Conservation (phyloP, 1,140 invertebrate genomes). For the Psilanteris sp. region DNA sequence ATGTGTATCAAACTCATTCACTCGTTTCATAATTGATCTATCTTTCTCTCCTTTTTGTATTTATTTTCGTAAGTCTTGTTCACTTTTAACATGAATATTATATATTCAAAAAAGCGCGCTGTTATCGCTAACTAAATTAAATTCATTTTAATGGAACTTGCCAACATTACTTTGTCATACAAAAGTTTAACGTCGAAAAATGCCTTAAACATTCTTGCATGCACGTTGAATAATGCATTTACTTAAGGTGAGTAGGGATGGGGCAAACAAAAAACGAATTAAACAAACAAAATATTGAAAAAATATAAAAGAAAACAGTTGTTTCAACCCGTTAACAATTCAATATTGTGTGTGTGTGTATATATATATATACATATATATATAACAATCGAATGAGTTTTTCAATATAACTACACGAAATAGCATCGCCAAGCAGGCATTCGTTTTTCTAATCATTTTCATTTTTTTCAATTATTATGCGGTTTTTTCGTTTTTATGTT, state of each 20-base stretch:
- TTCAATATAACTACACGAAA: conserved; percentile 72
- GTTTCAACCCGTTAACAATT: conserved; percentile 19
- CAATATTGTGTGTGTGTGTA: no score
- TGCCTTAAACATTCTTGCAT: conserved; percentile 32
- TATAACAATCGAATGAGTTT: conserved; percentile 41
- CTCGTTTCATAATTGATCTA: no score
- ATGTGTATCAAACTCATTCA: conserved; percentile 38
- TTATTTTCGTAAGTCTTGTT: conserved; percentile 25
- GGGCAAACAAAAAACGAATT: conserved; percentile 4
- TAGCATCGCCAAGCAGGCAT: conserved; percentile 77
- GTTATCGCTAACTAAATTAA: conserved; percentile 38
- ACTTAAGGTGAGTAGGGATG: no score
- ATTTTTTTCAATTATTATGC: conserved; percentile 13
- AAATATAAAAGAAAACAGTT: conserved; percentile 6
- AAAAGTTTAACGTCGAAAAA: conserved; percentile 23
- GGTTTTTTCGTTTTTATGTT: background rate
- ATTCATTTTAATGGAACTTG: conserved; percentile 26
- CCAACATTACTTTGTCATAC: conserved; percentile 9
- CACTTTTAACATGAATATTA: conserved; percentile 32
- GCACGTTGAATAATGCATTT: conserved; percentile 9
- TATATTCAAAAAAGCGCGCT: conserved; percentile 36
- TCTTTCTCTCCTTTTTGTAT: no score
- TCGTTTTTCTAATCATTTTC: conserved; percentile 62
- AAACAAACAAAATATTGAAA: background rate
- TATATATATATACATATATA: no score